Evolutionary conservation across 2,888 invertebrate genomes (phyloP).

Genomic region (Nymphalis urticae): DNA sequence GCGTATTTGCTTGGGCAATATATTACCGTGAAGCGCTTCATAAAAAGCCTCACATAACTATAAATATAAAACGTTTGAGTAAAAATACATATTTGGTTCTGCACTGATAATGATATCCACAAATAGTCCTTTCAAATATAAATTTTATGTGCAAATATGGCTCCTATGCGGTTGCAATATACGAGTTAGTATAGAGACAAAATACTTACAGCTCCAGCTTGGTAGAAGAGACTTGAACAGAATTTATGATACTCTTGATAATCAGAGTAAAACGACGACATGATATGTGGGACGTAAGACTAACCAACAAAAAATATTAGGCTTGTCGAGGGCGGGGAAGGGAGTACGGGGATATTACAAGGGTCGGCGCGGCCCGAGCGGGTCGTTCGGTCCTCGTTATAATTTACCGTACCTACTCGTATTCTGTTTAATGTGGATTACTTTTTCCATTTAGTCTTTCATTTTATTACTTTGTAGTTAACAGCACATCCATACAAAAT

Average conservation of each 20-base stretch:
- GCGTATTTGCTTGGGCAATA: no score
- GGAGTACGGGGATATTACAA: not conserved
- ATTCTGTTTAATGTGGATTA: conserved; percentile 9
- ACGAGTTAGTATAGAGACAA: not conserved
- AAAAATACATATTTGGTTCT: no score
- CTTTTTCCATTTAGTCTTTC: not conserved
- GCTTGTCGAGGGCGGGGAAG: conserved; percentile 3
- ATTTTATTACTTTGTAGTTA: conserved; percentile 4
- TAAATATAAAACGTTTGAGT: no score
- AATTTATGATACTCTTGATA: conserved; percentile 10
- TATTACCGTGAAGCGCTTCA: no score
- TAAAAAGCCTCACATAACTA: no score
- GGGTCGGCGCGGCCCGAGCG: conserved; percentile 4
- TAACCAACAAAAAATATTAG: conserved; percentile 9
- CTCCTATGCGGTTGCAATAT: no score
- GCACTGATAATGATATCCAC: no score
- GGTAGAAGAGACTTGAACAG: not conserved
- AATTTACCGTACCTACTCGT: not conserved
- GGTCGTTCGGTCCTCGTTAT: not conserved
- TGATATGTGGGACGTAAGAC: conserved; percentile 3
- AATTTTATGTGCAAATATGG: no score
- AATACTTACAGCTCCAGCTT: not conserved
- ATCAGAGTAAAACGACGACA: conserved; percentile 8
- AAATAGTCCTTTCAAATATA: no score
- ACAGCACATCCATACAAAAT: not conserved